phyloP scores from a whole-genome alignment of 2,113 vertebrate genomes.

The Calidris pygmaea region DNA sequence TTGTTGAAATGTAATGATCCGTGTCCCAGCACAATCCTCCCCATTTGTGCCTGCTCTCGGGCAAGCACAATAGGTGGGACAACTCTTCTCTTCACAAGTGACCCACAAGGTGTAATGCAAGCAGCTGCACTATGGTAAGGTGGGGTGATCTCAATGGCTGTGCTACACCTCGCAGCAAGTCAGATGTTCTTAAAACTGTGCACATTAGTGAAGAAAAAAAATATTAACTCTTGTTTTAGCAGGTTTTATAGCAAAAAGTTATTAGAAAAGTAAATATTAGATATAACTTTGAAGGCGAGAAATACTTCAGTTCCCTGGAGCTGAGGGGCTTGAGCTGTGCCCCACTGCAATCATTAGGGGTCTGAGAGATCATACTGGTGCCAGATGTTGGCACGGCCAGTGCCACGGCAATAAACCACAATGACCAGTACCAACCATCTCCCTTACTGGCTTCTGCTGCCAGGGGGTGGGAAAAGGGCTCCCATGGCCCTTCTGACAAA shows the following conservation, averaged over 20 bases:
- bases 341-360: background rate
- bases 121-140: background rate
- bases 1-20: background rate
- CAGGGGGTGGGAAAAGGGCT: background rate
- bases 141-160: background rate
- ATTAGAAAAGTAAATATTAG: background rate
- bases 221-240: background rate
- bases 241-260: background rate
- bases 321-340: background rate
- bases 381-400: background rate
- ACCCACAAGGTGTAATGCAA: background rate
- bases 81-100: background rate
- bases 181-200: background rate
- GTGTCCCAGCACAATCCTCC: background rate
- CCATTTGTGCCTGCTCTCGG: constrained; percentile 1
- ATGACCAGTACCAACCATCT: background rate
- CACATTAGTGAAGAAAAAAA: background rate
- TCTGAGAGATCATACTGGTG: background rate
- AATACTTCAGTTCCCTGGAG: background rate
- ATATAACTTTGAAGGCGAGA: background rate
- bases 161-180: background rate
- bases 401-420: constrained; percentile 11
- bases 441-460: background rate
- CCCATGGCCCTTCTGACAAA: background rate
- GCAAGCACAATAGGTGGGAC: background rate